A percentile compares a stretch with the other conserved stretches of the same genome.
Conservation (phyloP, 2,797 vertebrate genomes). For the Hoplostethus atlanticus region DNA sequence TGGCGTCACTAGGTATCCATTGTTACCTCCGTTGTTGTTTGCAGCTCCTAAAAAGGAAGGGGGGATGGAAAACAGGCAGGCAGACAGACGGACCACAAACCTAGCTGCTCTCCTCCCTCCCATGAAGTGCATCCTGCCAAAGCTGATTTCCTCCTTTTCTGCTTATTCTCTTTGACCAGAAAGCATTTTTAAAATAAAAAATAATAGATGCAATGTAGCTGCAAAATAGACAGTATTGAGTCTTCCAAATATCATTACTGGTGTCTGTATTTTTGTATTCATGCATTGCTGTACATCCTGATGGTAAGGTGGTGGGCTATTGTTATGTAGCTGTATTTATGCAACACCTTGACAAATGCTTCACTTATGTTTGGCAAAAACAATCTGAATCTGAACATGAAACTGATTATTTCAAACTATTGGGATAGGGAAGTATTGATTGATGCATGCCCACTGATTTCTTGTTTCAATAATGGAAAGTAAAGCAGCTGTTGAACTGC, state of each 20-base stretch:
- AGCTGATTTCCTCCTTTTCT: slow-evolving; percentile 43
- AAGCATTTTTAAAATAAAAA: not conserved
- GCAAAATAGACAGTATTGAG: too few relatives aligned
- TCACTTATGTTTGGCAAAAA: not conserved
- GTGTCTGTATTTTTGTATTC: too few relatives aligned
- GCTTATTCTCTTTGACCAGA: slow-evolving; percentile 31
- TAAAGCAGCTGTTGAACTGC: slow-evolving; percentile 40
- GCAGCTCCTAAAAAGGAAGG: slow-evolving; percentile 46
- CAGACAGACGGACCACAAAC: slow-evolving; percentile 43
- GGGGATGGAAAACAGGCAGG: slow-evolving; percentile 16
- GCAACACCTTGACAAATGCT: not conserved
- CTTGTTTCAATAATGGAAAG: slow-evolving; percentile 31
- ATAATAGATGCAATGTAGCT: too few relatives aligned
- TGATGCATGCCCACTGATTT: slow-evolving; percentile 14
- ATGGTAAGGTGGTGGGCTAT: too few relatives aligned
- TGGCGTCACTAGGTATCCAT: slow-evolving; percentile 71
- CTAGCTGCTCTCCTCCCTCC: slow-evolving; percentile 19
- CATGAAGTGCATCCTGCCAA: slow-evolving; percentile 37
- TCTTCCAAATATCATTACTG: too few relatives aligned
- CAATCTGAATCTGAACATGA: not conserved
- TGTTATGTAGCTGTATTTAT: too few relatives aligned
- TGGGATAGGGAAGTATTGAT: slow-evolving; percentile 7
- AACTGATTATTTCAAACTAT: too few relatives aligned
- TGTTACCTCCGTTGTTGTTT: slow-evolving; percentile 73
- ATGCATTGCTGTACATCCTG: too few relatives aligned